phyloP scores from a whole-genome alignment of 2,113 vertebrate species.

The Natator depressus region DNA sequence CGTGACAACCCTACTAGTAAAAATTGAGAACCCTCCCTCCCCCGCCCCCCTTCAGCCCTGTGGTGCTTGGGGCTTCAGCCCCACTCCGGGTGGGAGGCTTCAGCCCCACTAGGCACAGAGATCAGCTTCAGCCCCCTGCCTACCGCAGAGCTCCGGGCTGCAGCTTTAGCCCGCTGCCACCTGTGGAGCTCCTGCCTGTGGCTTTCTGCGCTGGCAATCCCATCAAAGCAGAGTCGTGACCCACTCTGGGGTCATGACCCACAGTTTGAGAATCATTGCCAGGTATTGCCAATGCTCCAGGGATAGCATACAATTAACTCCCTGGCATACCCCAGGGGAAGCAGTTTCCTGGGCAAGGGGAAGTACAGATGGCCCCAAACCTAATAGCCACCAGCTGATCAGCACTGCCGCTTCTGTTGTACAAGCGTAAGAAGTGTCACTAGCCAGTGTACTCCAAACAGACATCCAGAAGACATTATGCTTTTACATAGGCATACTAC shows the following conservation, averaged over 20 bases:
- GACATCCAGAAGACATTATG: not conserved
- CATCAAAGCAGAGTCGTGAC: not conserved
- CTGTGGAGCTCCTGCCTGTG: not conserved
- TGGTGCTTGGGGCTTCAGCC: no score
- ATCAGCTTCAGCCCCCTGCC: no score
- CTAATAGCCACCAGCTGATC: not conserved
- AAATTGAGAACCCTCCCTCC: no score
- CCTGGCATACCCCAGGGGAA: not conserved
- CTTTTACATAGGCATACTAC: not conserved
- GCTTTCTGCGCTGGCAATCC: not conserved
- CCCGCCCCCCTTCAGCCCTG: no score
- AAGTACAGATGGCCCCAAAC: not conserved
- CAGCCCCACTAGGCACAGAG: not conserved
- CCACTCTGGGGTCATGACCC: no score
- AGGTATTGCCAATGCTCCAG: not conserved
- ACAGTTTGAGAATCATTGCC: not conserved
- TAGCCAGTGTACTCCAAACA: accelerated
- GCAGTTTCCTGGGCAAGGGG: not conserved
- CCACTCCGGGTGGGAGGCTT: no score
- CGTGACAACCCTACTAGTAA: no score
- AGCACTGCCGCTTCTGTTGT: not conserved
- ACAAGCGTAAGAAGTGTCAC: not conserved
- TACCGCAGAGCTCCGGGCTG: no score
- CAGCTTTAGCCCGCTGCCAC: no score
- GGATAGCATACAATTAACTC: not conserved